phyloP scores from a whole-genome alignment of 2,888 invertebrate species.

The Megamerina dolium region DNA sequence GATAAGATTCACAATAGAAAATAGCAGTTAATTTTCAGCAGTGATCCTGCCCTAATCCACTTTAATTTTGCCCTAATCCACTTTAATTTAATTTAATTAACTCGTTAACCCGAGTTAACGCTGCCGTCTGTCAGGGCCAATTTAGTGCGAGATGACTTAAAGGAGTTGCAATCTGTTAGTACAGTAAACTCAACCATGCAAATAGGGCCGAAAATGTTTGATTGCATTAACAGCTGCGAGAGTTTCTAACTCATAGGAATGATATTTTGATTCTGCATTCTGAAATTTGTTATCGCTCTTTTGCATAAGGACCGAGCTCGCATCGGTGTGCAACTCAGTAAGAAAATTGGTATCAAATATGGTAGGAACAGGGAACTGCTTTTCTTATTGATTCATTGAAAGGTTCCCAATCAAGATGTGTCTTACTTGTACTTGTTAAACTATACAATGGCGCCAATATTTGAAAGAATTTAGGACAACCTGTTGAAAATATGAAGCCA shows the following conservation, averaged over 20 bases:
- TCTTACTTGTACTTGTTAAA: neutral
- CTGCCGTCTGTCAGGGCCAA: no score
- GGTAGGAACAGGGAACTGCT: conserved; percentile 13
- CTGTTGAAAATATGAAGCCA: conserved; percentile 9
- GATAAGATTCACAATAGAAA: no score
- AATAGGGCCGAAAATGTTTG: conserved; percentile 22
- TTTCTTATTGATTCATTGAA: conserved; percentile 9
- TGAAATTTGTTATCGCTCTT: neutral
- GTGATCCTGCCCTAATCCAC: no score
- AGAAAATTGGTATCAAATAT: conserved; percentile 18
- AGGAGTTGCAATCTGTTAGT: conserved; percentile 17
- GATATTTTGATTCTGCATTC: conserved; percentile 14
- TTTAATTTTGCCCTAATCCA: no score
- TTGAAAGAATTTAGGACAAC: conserved; percentile 5
- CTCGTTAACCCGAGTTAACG: no score
- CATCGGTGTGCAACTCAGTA: conserved; percentile 18
- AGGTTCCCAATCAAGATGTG: neutral
- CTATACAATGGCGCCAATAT: conserved; percentile 5
- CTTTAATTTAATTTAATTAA: no score
- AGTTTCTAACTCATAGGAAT: conserved; percentile 20
- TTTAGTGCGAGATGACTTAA: conserved; percentile 13
- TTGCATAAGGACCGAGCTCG: conserved; percentile 8
- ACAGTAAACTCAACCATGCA: conserved; percentile 15
- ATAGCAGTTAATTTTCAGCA: no score
- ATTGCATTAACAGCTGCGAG: conserved; percentile 19